Base-by-base conservation (phyloP, 2,888 invertebrate species). In the Epiblema foenella region DNA sequence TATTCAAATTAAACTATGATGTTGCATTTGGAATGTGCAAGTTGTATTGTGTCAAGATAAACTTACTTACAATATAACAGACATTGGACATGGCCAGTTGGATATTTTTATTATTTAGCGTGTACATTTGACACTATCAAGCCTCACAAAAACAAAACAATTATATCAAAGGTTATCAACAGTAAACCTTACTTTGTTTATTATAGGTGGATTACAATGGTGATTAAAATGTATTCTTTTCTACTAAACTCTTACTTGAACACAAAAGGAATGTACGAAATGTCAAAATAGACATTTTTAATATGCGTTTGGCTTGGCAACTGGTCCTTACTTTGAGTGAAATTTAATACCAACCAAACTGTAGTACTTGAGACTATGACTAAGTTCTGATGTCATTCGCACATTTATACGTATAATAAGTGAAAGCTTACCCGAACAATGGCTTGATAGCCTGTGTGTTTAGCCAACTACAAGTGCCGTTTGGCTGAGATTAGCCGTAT, bases 361-460 rank as follows among this genome's bases (percentile, higher is more conserved):
- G 64, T 54, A 73, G 73, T 68, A 74, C 58, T 65, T 68, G 63
- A 69, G 59, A 72, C 67, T 77, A 83, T 87, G 85, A 89, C 82
- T 88, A 88, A 87, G 73, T 73, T 73, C 84, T 89, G 86, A 89
- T 88, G 88, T 89, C 88, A 89, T 84, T 73, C 58, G 42, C 73
- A 62, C 66, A 72, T 66, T 68, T 59, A 71, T 71, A 68, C 69
- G 75, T 56, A 71, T 71, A 49, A 39, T 62, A 24, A 39, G 49
- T 42, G 29, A 67, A 67, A 57, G 66, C 62, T 71, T 62, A 71
- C 62, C 67, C 62, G 56, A 67, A 62, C 71, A 71, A 67, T 62
- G 46, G 67, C 71, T 57, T 67, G 60, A 71, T 51, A 66, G 18
- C 60, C 18, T 57, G 62, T 67, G 60, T 70, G 66, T 66, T 67